phyloP scores from a whole-genome alignment of 2,797 vertebrate genomes.

The Pelochelys cantorii region DNA sequence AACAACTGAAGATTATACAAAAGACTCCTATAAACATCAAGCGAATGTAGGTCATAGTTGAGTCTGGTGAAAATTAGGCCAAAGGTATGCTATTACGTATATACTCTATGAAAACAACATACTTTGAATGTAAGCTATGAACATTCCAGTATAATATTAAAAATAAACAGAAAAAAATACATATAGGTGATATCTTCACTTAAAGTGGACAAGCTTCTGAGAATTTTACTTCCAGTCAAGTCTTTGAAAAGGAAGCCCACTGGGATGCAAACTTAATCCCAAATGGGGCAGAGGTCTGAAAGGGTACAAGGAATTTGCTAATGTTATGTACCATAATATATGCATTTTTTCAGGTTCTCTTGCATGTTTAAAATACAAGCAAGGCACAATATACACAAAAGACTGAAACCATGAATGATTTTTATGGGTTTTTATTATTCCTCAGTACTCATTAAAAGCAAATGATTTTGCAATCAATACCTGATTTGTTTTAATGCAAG shows the following conservation, averaged over 20 bases:
- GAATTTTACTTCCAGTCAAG: accelerated
- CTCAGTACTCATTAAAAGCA: slow-evolving; percentile 53
- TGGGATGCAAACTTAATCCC: neutral
- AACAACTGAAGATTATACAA: neutral
- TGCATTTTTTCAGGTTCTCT: neutral
- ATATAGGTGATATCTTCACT: neutral
- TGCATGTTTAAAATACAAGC: neutral
- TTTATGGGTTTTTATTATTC: slow-evolving; percentile 3
- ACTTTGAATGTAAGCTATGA: neutral
- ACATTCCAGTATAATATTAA: neutral
- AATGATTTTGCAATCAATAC: slow-evolving; percentile 56
- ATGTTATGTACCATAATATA: neutral
- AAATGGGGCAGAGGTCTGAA: neutral
- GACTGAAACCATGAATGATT: slow-evolving; percentile 45
- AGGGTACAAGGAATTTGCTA: neutral
- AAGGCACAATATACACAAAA: neutral
- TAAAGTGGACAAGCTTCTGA: neutral
- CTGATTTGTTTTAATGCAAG: slow-evolving; percentile 61
- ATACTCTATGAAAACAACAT: neutral
- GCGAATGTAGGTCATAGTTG: accelerated
- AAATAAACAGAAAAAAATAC: neutral
- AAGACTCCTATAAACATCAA: neutral
- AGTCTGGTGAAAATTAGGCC: neutral
- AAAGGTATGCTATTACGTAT: neutral
- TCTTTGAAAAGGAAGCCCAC: neutral